Evolutionary conservation across 1,140 invertebrate species (phyloP).

Genomic region (Kradibia gibbosae): DNA sequence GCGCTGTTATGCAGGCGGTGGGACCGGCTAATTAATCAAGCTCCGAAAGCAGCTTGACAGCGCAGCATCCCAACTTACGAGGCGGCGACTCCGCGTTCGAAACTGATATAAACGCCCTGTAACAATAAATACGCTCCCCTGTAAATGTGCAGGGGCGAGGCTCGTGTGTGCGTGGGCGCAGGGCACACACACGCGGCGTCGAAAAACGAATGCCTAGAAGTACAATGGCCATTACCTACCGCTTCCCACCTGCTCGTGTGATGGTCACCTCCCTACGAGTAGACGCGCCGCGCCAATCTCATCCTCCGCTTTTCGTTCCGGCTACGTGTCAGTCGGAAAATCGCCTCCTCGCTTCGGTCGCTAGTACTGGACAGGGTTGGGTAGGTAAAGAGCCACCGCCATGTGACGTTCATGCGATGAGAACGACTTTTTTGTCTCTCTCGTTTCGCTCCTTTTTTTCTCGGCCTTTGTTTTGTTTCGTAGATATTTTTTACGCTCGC

Average conservation of each 20-base stretch:
- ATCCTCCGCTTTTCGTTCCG: conserved; percentile 7
- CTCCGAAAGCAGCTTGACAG: conserved; percentile 58
- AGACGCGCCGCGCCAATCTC: neutral
- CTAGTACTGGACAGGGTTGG: too few species aligned
- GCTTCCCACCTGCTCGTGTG: conserved; percentile 21
- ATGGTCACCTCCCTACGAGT: neutral
- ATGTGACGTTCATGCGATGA: conserved; percentile 18
- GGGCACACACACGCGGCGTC: conserved; percentile 13
- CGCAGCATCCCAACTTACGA: conserved; percentile 57
- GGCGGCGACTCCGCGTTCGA: conserved; percentile 36
- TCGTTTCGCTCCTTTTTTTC: neutral
- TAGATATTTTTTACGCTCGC: neutral
- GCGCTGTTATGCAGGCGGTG: conserved; percentile 40
- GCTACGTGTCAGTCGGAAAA: conserved; percentile 37
- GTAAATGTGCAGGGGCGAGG: neutral
- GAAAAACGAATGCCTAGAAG: neutral
- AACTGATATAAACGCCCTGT: conserved; percentile 57
- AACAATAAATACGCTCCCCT: conserved; percentile 48
- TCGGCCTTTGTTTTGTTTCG: conserved; percentile 24
- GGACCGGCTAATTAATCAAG: conserved; percentile 59
- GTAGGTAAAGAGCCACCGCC: neutral
- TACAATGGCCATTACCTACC: conserved; percentile 44
- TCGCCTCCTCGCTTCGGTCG: conserved; percentile 6
- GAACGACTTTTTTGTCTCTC: conserved; percentile 10
- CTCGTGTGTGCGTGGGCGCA: neutral